Base-by-base conservation (phyloP, 2,113 vertebrate genomes). In the Osmerus eperlanus region DNA sequence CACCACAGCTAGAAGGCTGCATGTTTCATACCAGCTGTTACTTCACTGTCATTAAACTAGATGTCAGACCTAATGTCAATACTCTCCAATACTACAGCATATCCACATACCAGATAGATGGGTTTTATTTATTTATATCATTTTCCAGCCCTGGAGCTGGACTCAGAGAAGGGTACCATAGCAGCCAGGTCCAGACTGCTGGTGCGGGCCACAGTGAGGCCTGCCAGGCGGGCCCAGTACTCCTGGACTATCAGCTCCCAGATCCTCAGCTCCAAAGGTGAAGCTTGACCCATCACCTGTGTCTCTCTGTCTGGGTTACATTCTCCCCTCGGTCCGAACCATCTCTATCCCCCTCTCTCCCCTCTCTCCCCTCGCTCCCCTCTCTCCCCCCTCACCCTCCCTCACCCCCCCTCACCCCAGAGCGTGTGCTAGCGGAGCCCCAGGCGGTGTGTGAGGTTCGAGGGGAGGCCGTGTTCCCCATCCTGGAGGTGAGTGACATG, bases 171-270 rank as follows among this genome's bases (percentile, higher is more conserved):
- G 29, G 94, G 92, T 21, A 91, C 76, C 18, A 83, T 98, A 18
- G 75, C 91, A 0, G 92, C 96, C 55, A 86, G 87, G 32, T 94
- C 93, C 74, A 93, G 87, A 83, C 64, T 89, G 65, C 68, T 78
- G 53, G 53, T 98, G 15, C 80, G 0, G 59, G 67, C 90, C 76
- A 94, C 85, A 0, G 86, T 91, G 63, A 90, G 70, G 69, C 94
- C 90, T 52, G 68, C 79, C 7, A 89, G 54, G 32, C 88, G 61
- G 32, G 73, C 91, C 65, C 83, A 19, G 29, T 96, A 96, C 76
- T 78, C 66, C 65, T 99, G 97, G 96, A 89, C 79, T 67, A 85
- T 99, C 90, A 91, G 77, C 78, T 96, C 93, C 77, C 78, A 89
- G 67, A 85, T 91, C 77, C 72, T 92, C 47, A 89, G 80, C 60